Evolutionary conservation across 2,888 invertebrate genomes (phyloP).

Genomic region (Elegia similella): DNA sequence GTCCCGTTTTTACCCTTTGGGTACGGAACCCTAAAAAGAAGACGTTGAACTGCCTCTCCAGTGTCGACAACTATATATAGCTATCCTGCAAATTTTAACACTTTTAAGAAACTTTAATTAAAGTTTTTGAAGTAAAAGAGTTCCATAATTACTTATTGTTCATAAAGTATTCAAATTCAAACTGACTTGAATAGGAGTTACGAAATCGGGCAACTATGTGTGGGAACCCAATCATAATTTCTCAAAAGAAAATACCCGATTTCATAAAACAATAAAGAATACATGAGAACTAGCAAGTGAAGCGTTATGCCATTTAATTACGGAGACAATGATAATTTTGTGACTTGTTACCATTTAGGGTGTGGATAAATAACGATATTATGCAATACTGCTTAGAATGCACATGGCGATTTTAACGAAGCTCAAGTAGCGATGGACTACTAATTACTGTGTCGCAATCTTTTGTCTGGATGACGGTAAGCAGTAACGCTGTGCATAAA

Average conservation of each 20-base stretch:
- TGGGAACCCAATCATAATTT: background rate
- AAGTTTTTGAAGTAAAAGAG: too few relatives aligned
- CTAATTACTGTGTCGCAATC: conserved; percentile 48
- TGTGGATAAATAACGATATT: conserved; percentile 12
- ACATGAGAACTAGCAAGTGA: too few relatives aligned
- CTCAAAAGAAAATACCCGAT: background rate
- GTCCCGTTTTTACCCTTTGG: too few relatives aligned
- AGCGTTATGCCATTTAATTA: background rate
- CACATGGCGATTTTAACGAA: conserved; percentile 58
- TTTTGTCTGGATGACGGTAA: conserved; percentile 11
- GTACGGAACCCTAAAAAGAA: too few relatives aligned
- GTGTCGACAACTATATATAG: too few relatives aligned
- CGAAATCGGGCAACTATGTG: background rate
- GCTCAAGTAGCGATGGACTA: conserved; percentile 32
- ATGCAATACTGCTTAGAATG: conserved; percentile 40
- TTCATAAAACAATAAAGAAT: background rate
- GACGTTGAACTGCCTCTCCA: too few relatives aligned
- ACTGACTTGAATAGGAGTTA: too few relatives aligned
- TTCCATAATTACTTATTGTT: too few relatives aligned
- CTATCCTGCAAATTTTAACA: too few relatives aligned
- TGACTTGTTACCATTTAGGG: conserved; percentile 3
- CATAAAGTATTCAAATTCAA: too few relatives aligned
- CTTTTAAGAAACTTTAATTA: too few relatives aligned
- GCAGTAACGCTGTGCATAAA: background rate
- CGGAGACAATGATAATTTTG: background rate